A percentile compares a stretch with the other conserved stretches of the same genome.
These are phyloP conservation scores for Spisula subtruncata DNA, from an alignment of 2,888 invertebrate species.

Conservation along the genomic window DNA sequence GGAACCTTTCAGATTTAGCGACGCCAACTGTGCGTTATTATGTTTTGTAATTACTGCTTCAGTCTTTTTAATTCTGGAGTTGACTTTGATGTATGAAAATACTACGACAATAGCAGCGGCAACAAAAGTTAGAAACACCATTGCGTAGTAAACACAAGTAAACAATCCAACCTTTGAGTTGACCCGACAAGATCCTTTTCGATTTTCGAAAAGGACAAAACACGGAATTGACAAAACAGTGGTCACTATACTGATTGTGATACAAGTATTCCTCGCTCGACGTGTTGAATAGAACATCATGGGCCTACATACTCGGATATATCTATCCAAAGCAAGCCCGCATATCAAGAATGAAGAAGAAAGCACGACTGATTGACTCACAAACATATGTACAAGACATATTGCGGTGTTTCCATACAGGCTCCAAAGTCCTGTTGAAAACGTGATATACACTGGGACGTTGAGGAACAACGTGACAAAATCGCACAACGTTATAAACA, in stretches of 20 bases:
- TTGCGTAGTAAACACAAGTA: constrained; percentile 35
- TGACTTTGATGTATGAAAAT: constrained; percentile 40
- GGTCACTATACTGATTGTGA: constrained; percentile 30
- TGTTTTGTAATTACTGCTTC: constrained; percentile 22
- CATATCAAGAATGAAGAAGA: constrained; percentile 60
- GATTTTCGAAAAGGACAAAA: constrained; percentile 42
- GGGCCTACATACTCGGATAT: constrained; percentile 53
- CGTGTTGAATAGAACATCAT: constrained; percentile 8
- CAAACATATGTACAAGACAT: constrained; percentile 61
- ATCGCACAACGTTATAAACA: constrained; percentile 63
- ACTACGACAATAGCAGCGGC: constrained; percentile 31
- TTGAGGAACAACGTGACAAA: constrained; percentile 49
- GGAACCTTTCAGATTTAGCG: not conserved
- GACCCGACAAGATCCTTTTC: not conserved
- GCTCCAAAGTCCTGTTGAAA: constrained; percentile 52
- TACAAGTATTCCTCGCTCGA: constrained; percentile 42
- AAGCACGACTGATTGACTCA: constrained; percentile 58
- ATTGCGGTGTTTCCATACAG: constrained; percentile 51
- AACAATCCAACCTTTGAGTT: not conserved
- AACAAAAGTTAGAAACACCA: constrained; percentile 46
- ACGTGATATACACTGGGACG: constrained; percentile 60
- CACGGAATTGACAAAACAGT: constrained; percentile 52
- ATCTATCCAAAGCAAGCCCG: constrained; percentile 61
- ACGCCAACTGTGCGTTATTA: not conserved
- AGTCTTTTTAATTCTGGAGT: constrained; percentile 21